Evolutionary conservation across 2,797 vertebrate genomes (phyloP), one percentile per base, ranked within the genome.

Genomic region (Pantherophis alleghaniensis): DNA sequence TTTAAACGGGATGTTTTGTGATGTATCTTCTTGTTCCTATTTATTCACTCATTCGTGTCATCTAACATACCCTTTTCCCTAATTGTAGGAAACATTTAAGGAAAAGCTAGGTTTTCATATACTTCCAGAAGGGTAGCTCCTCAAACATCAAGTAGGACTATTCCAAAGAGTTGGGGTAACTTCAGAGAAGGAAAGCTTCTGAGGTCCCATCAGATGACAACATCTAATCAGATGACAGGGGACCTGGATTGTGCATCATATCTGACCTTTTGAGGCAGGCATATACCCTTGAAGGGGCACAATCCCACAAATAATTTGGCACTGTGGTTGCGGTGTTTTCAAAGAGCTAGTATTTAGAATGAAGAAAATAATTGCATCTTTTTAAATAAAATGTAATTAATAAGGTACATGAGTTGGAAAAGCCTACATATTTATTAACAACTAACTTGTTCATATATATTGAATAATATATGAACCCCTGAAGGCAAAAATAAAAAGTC

Each of bases 301-400:
- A 74, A 37, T 37, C 66, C 66, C n/a, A 74, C 14, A 37, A 37
- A 74, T 74, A 74, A 74, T 7, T 14, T 74, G 66, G 66, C 66
- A 37, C 16, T 74, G 66, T 16, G 66, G 14, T 69, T 32, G n/a
- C 69, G n/a, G 47, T 24, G 55, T 42, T 26, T 87, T 92, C 28
- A 92, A 87, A 92, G 26, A 9, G 5, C 28, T 87, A 28, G 91
- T 18, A 60, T 7, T 86, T 20, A 91, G 13, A 57, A 13, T 42
- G 53, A 18, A 79, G 20, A 55, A 37, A 89, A 89, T 5, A 87
- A 87, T 61, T 91, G 16, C n/a, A 91, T 22, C 11, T 66, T 22
- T 24, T 87, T 26, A 24, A 87, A 86, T 11, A 61, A 86, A 5
- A n/a, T 83, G 66, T 42, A 89, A 86, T 93, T 93, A 92, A 95